phyloP scores from a whole-genome alignment of 2,797 vertebrate species.

The Knipowitschia caucasica region DNA sequence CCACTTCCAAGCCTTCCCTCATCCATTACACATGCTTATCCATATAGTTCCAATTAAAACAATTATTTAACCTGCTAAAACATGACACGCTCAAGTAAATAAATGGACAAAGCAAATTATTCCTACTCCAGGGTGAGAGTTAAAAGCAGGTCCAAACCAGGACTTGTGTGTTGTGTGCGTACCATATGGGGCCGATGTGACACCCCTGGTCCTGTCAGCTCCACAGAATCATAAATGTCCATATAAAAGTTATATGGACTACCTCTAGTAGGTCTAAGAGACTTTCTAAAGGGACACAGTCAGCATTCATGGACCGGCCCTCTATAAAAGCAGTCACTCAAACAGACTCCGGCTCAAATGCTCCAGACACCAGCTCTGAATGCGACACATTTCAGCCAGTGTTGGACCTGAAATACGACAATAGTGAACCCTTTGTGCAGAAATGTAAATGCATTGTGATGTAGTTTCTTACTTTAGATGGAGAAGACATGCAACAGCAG shows the following conservation, averaged over 20 bases:
- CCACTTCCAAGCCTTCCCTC: no score
- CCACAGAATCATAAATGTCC: slow-evolving; percentile 61
- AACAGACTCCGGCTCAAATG: slow-evolving; percentile 41
- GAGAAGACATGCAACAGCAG: slow-evolving; percentile 44
- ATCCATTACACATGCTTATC: no score
- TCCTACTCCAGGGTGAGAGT: background rate
- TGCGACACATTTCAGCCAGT: no score
- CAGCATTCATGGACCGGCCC: slow-evolving; percentile 57
- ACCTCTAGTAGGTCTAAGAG: slow-evolving; percentile 45
- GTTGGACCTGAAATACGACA: no score
- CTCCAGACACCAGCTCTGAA: no score
- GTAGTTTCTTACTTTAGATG: slow-evolving; percentile 55
- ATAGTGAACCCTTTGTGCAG: no score
- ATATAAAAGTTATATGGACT: slow-evolving; percentile 56
- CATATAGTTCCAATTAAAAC: no score
- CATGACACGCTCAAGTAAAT: no score
- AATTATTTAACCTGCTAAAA: no score
- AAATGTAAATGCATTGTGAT: background rate
- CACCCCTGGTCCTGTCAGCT: slow-evolving; percentile 55
- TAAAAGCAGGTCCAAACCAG: background rate
- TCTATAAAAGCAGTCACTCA: slow-evolving; percentile 57
- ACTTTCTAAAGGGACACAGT: slow-evolving; percentile 61
- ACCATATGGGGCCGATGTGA: slow-evolving; percentile 41
- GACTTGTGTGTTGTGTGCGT: slow-evolving; percentile 5
- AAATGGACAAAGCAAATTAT: no score